phyloP scores from a whole-genome alignment of 2,888 invertebrate genomes.

The Taphrorychus bicolor region DNA sequence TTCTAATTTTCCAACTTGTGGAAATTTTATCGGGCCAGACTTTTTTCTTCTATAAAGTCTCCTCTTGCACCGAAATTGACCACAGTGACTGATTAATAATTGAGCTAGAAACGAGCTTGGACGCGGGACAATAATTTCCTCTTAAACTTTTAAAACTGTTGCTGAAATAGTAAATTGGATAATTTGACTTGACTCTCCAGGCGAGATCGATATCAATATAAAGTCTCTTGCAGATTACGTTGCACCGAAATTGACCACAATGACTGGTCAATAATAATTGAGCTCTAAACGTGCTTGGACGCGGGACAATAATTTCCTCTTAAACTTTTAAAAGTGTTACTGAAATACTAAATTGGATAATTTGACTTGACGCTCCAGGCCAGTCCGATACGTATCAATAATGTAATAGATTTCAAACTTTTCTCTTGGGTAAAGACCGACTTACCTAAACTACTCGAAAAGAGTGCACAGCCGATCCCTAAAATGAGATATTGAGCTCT shows the following conservation, averaged over 20 bases:
- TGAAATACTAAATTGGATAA: neutral
- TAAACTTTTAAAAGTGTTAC: neutral
- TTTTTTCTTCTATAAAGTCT: conserved; percentile 76
- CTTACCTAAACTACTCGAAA: neutral
- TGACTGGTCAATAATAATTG: neutral
- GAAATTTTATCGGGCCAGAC: conserved; percentile 77
- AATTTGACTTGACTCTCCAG: neutral
- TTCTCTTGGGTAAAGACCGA: neutral
- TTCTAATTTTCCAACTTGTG: conserved; percentile 78
- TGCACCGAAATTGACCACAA: too few species aligned
- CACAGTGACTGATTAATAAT: neutral
- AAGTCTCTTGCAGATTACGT: too few species aligned
- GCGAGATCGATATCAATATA: neutral
- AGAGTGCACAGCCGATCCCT: neutral
- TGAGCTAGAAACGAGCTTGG: neutral
- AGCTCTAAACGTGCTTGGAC: neutral
- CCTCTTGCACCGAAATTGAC: too few species aligned
- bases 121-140: neutral
- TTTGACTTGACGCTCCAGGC: neutral
- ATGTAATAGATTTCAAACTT: conserved; percentile 4
- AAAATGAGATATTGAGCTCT: neutral
- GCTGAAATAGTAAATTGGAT: neutral
- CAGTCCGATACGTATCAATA: neutral
- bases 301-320: neutral
- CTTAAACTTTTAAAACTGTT: neutral